Base-by-base conservation (phyloP, 2,797 vertebrate genomes). In the Geotrypetes seraphini region DNA sequence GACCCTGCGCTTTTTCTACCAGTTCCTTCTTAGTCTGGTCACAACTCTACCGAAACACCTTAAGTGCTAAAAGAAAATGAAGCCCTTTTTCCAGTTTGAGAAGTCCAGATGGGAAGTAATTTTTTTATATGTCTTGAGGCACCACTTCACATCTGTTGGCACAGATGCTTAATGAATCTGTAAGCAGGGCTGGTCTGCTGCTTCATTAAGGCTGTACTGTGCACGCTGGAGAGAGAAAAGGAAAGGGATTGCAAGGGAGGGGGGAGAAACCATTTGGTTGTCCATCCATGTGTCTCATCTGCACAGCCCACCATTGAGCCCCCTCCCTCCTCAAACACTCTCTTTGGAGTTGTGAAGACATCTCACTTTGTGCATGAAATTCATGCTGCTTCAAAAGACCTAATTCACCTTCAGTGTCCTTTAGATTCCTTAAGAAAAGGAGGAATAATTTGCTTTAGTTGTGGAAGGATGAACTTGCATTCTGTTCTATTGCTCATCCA, bases 121-220 rank as follows among this genome's bases (percentile, higher is more conserved):
- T 81, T 79, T 30, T 79, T 82, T 79, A 79, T 73, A 73, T 75
- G 74, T 78, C 81, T 82, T 81, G 75, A 61, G 79, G 76, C 75
- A 57, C 56, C 78, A 68, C 73, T 66, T 69, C 84, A 81, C 80
- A 83, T 84, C 81, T 86, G 85, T 53, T 63, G 41, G 65, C 58
- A 76, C 84, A 85, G 83, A 82, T 85, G 83, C 57, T 71, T 79
- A 79, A 82, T 78, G 78, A 82, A 81, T 84, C 75, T 75, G 47
- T 67, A 65, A 73, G 62, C 72, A 60, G 66, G 48, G 59, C 71
- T 68, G 67, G 52, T 75, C 73, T 78, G 77, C 75, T 66, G 77
- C 66, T 71, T 78, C 77, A 79, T 78, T 81, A 82, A 81, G 79
- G 79, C 71, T 71, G 70, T 71, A 77, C 57, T 48, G 57, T 20